Percentiles rank a stretch among this genome's conserved stretches.
These are phyloP conservation scores for Mustelus asterias DNA, from an alignment of 2,113 vertebrate genomes.

Conservation along the genomic window DNA sequence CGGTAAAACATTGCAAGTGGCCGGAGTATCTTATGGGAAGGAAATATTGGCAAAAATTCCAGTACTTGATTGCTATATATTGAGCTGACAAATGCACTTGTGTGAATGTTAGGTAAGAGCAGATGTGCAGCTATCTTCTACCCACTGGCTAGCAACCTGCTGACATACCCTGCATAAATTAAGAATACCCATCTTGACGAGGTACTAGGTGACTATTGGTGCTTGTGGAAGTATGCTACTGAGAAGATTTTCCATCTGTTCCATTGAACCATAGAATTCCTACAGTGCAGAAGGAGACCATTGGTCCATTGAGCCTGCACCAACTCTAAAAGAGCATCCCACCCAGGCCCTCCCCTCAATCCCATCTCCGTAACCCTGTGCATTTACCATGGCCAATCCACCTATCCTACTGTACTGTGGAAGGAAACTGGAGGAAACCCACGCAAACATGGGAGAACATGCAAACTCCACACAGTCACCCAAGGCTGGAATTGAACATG, in stretches of 20 bases:
- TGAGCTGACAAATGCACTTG: neutral
- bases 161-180: neutral
- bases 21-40: neutral
- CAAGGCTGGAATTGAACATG: too few relatives aligned
- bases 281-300: too few relatives aligned
- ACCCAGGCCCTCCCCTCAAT: too few relatives aligned
- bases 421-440: too few relatives aligned
- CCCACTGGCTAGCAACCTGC: neutral
- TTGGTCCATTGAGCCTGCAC: too few relatives aligned
- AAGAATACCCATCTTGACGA: neutral
- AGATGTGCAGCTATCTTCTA: neutral
- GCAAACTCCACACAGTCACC: too few relatives aligned
- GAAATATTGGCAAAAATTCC: neutral
- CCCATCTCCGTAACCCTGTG: too few relatives aligned
- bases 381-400: too few relatives aligned
- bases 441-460: too few relatives aligned
- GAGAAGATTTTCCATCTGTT: neutral
- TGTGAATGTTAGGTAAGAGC: neutral
- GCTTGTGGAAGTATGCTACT: neutral
- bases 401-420: too few relatives aligned
- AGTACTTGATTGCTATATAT: neutral
- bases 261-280: too few relatives aligned
- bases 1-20: neutral
- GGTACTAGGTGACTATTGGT: neutral
- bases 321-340: too few relatives aligned